Evolutionary conservation across 2,113 vertebrate species (phyloP), one percentile per base, ranked within the genome.

Genomic region (Chauna torquata): DNA sequence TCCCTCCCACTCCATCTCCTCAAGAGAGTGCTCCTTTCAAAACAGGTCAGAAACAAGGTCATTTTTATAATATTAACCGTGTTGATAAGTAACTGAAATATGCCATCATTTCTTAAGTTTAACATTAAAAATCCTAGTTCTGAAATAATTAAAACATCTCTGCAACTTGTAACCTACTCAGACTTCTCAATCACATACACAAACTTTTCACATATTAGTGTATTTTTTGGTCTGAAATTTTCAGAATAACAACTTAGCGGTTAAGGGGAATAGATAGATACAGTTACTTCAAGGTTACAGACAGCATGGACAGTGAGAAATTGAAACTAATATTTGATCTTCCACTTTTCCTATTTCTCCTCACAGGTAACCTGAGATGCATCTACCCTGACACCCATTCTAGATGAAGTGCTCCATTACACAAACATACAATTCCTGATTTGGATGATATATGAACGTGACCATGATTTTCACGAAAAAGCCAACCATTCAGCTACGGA

Each of bases 361-460:
- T 66, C 47, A 68, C 11, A 76, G 89, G 65, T 8, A 82, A 77
- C 10, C 62, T 2, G 10, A 88, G 15, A 77, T 12, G 9, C 12
- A 36, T 12, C 19, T 54, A 42, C 5, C 1, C 23, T n/a, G 8
- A 32, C 20, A 75, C 2, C 4, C 12, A 30, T 30, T 38, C 52
- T 52, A 54, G 70, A 71, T 27, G 55, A 79, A 25, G 38, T 3
- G 8, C 34, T 78, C 17, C 36, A 8, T 24, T 70, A 45, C 0
- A 52, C 40, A 88, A 90, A 90, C 16, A 72, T 1, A 65, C 6
- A 3, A 30, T 36, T 30, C 34, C 40, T 27, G 82, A 82, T 72
- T 54, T 44, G 27, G 49, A 77, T 50, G 30, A 86, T 13, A 27
- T 0, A 75, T 0, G 0, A 88, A 86, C 0, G 0, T 16, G 12